These are phyloP conservation scores for Pardosa pseudoannulata DNA, from an alignment of 2,888 invertebrate species.

Conservation along the genomic window DNA sequence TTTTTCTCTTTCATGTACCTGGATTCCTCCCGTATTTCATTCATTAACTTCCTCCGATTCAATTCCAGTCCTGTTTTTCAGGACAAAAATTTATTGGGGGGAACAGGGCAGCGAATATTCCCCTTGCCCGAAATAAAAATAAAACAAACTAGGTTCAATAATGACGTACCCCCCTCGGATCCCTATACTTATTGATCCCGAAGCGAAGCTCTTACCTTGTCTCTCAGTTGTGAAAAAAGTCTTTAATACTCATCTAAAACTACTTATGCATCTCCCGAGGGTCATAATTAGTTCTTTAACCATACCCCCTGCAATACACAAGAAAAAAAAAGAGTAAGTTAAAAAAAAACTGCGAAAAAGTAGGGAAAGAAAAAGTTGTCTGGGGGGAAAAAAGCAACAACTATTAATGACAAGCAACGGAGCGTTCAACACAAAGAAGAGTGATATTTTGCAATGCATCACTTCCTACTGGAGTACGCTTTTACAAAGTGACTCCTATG, in stretches of 20 bases:
- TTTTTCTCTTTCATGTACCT: too few species aligned
- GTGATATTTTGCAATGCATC: slow-evolving; percentile 68
- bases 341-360: slow-evolving; percentile 7
- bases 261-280: slow-evolving; percentile 22
- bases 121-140: not conserved
- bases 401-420: slow-evolving; percentile 64
- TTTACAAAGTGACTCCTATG: slow-evolving; percentile 24
- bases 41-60: slow-evolving; percentile 3
- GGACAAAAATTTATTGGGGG: not conserved
- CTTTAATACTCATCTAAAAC: slow-evolving; percentile 25
- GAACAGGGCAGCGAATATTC: not conserved
- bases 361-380: not conserved
- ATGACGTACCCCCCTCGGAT: slow-evolving; percentile 1
- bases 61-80: not conserved
- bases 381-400: slow-evolving; percentile 29
- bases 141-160: not conserved
- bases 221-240: slow-evolving; percentile 6
- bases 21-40: not conserved
- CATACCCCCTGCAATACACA: slow-evolving; percentile 23
- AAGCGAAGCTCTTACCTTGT: not conserved
- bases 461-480: slow-evolving; percentile 45
- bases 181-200: not conserved
- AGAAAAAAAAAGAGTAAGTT: slow-evolving; percentile 19
- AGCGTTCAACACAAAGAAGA: slow-evolving; percentile 56
- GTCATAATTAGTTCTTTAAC: slow-evolving; percentile 35